Evolutionary conservation across 1,140 invertebrate genomes (phyloP).

Genomic region (Copidosoma floridanum): DNA sequence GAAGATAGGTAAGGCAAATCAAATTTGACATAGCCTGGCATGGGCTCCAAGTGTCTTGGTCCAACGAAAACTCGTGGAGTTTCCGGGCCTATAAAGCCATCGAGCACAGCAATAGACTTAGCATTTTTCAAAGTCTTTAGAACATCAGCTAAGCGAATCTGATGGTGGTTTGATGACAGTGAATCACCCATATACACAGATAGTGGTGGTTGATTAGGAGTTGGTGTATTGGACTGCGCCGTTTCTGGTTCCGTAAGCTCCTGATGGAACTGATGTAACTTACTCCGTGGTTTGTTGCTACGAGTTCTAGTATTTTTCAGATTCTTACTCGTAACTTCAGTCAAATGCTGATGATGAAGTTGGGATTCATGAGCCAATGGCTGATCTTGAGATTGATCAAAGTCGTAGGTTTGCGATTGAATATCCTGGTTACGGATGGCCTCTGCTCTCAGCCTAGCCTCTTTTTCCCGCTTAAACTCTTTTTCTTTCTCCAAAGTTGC

Average conservation of each 20-base stretch:
- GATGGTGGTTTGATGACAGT: conserved; percentile 47
- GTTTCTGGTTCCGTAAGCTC: conserved; percentile 41
- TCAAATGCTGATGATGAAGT: conserved; percentile 33
- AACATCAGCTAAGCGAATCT: conserved; percentile 67
- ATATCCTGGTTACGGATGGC: not conserved
- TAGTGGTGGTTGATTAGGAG: conserved; percentile 76
- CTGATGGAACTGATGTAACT: conserved; percentile 26
- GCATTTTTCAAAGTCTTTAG: conserved; percentile 67
- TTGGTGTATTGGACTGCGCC: conserved; percentile 36
- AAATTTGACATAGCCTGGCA: conserved; percentile 74
- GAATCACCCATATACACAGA: conserved; percentile 71
- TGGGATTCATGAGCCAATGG: conserved; percentile 33
- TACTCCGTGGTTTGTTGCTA: conserved; percentile 24
- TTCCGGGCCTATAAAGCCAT: conserved; percentile 64
- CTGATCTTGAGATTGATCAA: conserved; percentile 31
- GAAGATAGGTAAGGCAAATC: conserved; percentile 78
- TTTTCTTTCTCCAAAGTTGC: conserved; percentile 34
- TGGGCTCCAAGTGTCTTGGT: conserved; percentile 68
- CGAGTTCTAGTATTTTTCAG: conserved; percentile 26
- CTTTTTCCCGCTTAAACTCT: conserved; percentile 26
- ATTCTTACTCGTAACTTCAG: conserved; percentile 26
- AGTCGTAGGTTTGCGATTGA: conserved; percentile 20
- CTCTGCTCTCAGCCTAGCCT: conserved; percentile 21
- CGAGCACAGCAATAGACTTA: conserved; percentile 73
- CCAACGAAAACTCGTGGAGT: conserved; percentile 77